Evolutionary conservation across 2,797 vertebrate genomes (phyloP), one percentile per base, ranked within the genome.

Genomic region (Myoxocephalus aenaeus): DNA sequence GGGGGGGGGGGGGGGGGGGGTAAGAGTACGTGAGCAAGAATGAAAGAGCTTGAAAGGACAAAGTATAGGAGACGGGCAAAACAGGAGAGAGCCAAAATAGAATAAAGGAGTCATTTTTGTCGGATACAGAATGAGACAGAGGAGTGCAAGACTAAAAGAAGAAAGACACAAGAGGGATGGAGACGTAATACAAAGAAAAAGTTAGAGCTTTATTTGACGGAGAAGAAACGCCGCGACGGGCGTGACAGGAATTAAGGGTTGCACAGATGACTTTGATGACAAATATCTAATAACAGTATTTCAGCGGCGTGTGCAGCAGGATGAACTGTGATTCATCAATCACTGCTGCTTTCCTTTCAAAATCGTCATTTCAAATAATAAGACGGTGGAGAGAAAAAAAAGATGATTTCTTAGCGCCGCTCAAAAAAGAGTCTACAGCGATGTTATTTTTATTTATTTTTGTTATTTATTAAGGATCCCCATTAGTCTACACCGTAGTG

Each of bases 321-420:
- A 80, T 27, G 74, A 22, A 17, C 66, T 20, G 73, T 20, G 34
- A 73, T 32, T 56, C 84, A 83, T 87, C 79, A 44, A 61, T 90
- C 78, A 75, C 53, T 10, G 63, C 73, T 8, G 66, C 58, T 64
- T 51, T 53, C 34, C 63, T 66, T 71, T 68, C 17, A 63, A 62
- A 65, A 40, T 50, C 71, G 29, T 78, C 42, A 1, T 57, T 76
- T 75, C 42, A 65, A 63, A 75, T 68, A 48, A 76, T n/a, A 9
- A 59, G 51, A 42, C 4, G n/a, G 2, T 17, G 20, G 20, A 32
- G 29, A 27, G 34, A 36, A 36, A 36, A 62, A 68, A 71, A 40
- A 44, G 71, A 65, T 83, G 1, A 62, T 74, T 79, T 58, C 38
- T 14, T 38, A 73, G 74, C 48, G 29, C 36, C 14, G 7, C 53